Percentiles rank a stretch among this genome's conserved stretches.
phyloP scores from a whole-genome alignment of 2,888 invertebrate species.

The Philhelius pedissequus region DNA sequence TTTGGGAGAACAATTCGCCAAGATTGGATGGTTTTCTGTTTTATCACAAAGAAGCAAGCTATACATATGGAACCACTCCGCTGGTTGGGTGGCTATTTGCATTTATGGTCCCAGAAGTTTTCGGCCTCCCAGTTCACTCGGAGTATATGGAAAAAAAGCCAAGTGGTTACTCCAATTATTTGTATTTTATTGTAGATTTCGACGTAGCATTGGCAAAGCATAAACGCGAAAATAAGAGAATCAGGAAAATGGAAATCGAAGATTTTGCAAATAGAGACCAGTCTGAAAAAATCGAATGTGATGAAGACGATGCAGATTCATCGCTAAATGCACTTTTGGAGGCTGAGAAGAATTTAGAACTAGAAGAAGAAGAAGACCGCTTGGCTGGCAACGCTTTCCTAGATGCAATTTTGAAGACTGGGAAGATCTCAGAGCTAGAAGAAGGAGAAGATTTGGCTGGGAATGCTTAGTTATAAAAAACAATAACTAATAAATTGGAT shows the following conservation, averaged over 20 bases:
- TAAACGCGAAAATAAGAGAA: background rate
- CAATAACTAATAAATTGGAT: background rate
- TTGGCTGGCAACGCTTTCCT: background rate
- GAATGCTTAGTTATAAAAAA: background rate
- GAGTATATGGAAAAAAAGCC: slow-evolving; percentile 79
- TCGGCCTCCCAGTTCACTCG: slow-evolving; percentile 76
- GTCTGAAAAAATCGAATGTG: background rate
- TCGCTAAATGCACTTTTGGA: background rate
- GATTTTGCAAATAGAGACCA: background rate
- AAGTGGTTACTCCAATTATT: slow-evolving; percentile 79
- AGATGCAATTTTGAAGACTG: background rate
- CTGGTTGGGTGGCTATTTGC: slow-evolving; percentile 95
- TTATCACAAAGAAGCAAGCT: slow-evolving; percentile 91
- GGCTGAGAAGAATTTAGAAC: background rate
- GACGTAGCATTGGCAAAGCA: slow-evolving; percentile 75
- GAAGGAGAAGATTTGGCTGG: background rate
- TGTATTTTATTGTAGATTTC: slow-evolving; percentile 81
- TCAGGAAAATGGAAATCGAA: slow-evolving; percentile 47
- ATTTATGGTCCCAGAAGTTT: slow-evolving; percentile 91
- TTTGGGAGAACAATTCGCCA: slow-evolving; percentile 77
- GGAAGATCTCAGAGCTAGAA: background rate
- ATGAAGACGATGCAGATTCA: background rate
- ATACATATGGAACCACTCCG: slow-evolving; percentile 89
- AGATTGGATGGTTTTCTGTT: slow-evolving; percentile 92
- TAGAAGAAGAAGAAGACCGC: background rate